Evolutionary conservation across 2,113 vertebrate genomes (phyloP), one percentile per base, ranked within the genome.

Genomic region (Periophthalmus modestus): DNA sequence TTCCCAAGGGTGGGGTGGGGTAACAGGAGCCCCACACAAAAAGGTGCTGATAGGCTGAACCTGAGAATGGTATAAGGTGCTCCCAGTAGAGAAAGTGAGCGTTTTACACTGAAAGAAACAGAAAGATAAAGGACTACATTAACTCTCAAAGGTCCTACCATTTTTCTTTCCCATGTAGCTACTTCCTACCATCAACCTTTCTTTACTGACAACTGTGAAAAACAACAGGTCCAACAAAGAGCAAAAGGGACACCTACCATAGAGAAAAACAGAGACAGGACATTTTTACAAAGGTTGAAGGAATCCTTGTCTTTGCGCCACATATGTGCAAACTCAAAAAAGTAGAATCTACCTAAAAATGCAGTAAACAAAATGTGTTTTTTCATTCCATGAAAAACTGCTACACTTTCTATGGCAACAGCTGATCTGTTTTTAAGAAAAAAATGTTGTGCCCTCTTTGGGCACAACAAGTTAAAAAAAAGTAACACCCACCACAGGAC

Each of bases 11-110:
- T 88, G 88, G 88, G 82, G 85, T 86, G 87, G 77, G 74, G 89
- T 90, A 90, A 89, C 85, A 87, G 68, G 85, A 86, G 89, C 89
- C 76, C 66, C 43, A 78, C 83, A 92, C 88, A 90, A 91, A 91
- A 91, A 91, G 91, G 89, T 88, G 89, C 86, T 83, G 88, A 89
- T 87, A 88, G 86, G 75, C 84, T 68, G 81, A 90, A 90, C 89
- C 82, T 86, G 88, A 87, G 88, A 87, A 82, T 57, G 80, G 83
- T 82, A 85, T 82, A 87, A 90, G 88, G 86, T 87, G 86, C 88
- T 87, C 80, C 71, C 81, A 73, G 74, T 66, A 73, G 80, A 86
- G 80, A 85, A 82, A 88, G 88, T 86, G 75, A 86, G 82, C 73
- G 21, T 86, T 89, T 89, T 73, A 85, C 72, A 72, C 69, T 75